Evolutionary conservation across 2,797 vertebrate species (phyloP).

Genomic region (Cossypha caffra): DNA sequence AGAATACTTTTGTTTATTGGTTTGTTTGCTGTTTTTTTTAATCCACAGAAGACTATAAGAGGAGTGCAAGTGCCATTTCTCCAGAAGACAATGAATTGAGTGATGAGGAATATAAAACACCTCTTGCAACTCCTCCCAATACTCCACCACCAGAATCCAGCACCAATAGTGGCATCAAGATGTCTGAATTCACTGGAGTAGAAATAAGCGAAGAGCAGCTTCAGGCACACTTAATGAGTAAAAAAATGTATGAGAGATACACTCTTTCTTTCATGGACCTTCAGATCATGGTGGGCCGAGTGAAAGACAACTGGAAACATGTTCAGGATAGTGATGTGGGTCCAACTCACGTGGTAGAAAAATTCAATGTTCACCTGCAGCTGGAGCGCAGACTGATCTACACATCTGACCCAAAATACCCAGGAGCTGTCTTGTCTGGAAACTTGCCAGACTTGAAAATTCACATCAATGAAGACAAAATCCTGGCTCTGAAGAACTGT

Average conservation of each 20-base stretch:
- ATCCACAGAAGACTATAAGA: constrained; percentile 77
- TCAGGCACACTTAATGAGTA: constrained; percentile 82
- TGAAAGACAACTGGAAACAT: constrained; percentile 97
- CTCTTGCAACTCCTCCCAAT: constrained; percentile 90
- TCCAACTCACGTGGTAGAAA: constrained; percentile 96
- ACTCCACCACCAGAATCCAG: constrained; percentile 85
- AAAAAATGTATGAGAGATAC: constrained; percentile 93
- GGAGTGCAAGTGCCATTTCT: constrained; percentile 67
- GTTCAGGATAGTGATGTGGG: constrained; percentile 93
- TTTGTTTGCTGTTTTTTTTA: not conserved
- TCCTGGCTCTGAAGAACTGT: constrained; percentile 90
- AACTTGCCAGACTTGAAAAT: constrained; percentile 94
- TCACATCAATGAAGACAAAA: constrained; percentile 96
- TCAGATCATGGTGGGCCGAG: constrained; percentile 96
- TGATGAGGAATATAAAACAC: constrained; percentile 96
- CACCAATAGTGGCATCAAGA: constrained; percentile 59
- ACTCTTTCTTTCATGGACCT: constrained; percentile 93
- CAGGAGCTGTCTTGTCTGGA: constrained; percentile 92
- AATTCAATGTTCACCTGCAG: constrained; percentile 94
- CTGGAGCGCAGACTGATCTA: constrained; percentile 93
- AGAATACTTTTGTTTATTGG: not conserved
- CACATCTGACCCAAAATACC: constrained; percentile 96
- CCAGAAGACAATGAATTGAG: constrained; percentile 88
- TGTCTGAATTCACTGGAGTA: constrained; percentile 72
- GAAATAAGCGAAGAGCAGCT: constrained; percentile 81